Conservation (phyloP, 2,888 invertebrate species). For the Stenchaetothrips biformis region DNA sequence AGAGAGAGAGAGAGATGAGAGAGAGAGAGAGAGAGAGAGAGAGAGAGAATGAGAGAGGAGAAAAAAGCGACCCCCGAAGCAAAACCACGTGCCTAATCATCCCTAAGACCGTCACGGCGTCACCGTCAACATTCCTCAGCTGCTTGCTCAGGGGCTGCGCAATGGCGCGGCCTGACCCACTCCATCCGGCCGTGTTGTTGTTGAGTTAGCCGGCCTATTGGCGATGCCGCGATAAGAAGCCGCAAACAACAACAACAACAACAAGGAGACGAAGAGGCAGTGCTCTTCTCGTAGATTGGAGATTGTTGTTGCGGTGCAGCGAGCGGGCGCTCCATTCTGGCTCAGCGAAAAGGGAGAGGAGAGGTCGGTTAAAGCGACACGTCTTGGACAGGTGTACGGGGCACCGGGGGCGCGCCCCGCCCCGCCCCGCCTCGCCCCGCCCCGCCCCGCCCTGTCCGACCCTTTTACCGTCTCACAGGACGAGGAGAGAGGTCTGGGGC, state of each 20-base stretch:
- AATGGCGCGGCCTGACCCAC: background rate
- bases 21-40: too few relatives aligned
- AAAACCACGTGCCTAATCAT: too few relatives aligned
- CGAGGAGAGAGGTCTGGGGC: background rate
- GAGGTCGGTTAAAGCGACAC: background rate
- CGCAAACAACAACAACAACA: background rate
- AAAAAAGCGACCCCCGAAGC: too few relatives aligned
- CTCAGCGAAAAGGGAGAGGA: background rate
- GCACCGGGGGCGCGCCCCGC: background rate
- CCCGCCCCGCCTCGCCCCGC: background rate
- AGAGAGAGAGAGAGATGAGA: too few relatives aligned
- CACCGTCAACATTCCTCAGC: background rate
- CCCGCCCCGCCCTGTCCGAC: background rate
- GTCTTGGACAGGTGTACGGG: background rate
- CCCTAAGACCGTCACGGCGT: background rate
- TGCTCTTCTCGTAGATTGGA: slow-evolving; percentile 18
- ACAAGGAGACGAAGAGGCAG: background rate
- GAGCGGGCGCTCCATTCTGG: background rate
- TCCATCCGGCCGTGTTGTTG: background rate
- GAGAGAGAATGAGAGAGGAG: too few relatives aligned
- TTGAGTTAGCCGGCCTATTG: background rate
- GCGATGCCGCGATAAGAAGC: background rate
- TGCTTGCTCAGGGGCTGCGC: background rate
- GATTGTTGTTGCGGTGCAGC: background rate
- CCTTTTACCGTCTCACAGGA: background rate